Conservation (phyloP, 1,140 invertebrate genomes). For the Nephila pilipes region DNA sequence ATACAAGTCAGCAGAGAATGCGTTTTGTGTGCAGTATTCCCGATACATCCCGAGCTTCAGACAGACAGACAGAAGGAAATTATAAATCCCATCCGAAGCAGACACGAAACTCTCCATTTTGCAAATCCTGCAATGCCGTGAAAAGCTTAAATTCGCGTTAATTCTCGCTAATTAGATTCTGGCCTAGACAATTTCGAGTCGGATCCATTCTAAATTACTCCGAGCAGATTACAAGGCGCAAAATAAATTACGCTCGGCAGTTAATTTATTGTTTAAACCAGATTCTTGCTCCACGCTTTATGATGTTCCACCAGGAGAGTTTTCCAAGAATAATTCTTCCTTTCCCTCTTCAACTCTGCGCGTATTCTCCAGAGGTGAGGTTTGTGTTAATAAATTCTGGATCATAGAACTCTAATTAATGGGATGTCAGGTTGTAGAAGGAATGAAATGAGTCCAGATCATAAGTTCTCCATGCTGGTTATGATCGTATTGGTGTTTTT, state of each 20-base stretch:
- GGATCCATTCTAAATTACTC: conserved; percentile 57
- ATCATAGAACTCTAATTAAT: conserved; percentile 33
- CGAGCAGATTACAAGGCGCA: conserved; percentile 37
- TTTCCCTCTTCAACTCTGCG: not conserved
- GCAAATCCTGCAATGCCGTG: not conserved
- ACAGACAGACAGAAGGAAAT: not conserved
- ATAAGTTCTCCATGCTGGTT: not conserved
- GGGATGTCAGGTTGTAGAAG: not conserved
- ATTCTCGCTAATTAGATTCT: conserved; percentile 70
- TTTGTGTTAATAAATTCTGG: not conserved
- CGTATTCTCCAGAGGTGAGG: not conserved
- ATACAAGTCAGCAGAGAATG: not conserved
- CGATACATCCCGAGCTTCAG: not conserved
- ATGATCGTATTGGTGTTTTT: not conserved
- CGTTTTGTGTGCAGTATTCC: not conserved
- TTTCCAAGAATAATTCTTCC: not conserved
- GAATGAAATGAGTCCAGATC: conserved; percentile 13
- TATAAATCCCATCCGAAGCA: not conserved
- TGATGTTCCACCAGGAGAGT: not conserved
- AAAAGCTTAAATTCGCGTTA: conserved; percentile 70
- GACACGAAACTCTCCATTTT: conserved; percentile 31
- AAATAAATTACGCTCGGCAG: conserved; percentile 57
- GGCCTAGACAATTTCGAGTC: conserved; percentile 41
- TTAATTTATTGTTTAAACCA: conserved; percentile 63
- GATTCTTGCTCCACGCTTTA: not conserved